Conservation (phyloP, 2,113 vertebrate species). For the Meles meles region DNA sequence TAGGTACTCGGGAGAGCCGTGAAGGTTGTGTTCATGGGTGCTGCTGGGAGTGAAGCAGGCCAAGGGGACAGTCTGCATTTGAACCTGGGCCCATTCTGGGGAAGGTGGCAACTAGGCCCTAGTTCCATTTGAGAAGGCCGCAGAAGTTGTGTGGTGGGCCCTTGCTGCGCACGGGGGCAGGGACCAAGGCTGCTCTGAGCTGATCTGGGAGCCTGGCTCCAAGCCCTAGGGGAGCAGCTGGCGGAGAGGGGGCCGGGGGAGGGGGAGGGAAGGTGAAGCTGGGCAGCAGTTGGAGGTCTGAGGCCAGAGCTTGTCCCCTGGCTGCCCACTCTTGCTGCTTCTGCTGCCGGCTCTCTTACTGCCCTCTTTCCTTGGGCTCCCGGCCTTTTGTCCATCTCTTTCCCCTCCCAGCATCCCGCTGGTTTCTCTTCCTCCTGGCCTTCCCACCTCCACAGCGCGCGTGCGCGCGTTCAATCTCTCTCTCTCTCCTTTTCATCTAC, state of each 20-base stretch:
- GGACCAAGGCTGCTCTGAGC: background rate
- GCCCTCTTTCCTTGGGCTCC: background rate
- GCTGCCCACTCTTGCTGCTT: background rate
- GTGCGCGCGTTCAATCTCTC: slow-evolving; percentile 36
- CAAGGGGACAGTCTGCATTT: background rate
- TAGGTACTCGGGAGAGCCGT: background rate
- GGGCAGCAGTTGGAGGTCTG: background rate
- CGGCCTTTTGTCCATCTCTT: background rate
- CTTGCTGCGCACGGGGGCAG: background rate
- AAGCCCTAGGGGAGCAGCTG: background rate
- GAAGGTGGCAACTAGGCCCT: background rate
- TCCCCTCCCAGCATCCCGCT: slow-evolving; percentile 72
- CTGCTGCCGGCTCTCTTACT: slow-evolving; percentile 70
- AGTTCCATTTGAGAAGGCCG: background rate
- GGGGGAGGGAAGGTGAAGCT: background rate
- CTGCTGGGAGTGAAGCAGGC: background rate
- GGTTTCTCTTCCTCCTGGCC: slow-evolving; percentile 54
- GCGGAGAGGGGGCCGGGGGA: background rate
- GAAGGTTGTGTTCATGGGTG: background rate
- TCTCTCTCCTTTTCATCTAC: slow-evolving; percentile 85
- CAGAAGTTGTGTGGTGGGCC: background rate
- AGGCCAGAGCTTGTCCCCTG: slow-evolving; percentile 44
- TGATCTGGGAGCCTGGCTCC: background rate
- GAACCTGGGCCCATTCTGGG: background rate
- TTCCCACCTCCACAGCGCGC: slow-evolving; percentile 82